These are phyloP conservation scores for Hyppa rectilinea DNA, from an alignment of 2,888 invertebrate species.

Conservation along the genomic window DNA sequence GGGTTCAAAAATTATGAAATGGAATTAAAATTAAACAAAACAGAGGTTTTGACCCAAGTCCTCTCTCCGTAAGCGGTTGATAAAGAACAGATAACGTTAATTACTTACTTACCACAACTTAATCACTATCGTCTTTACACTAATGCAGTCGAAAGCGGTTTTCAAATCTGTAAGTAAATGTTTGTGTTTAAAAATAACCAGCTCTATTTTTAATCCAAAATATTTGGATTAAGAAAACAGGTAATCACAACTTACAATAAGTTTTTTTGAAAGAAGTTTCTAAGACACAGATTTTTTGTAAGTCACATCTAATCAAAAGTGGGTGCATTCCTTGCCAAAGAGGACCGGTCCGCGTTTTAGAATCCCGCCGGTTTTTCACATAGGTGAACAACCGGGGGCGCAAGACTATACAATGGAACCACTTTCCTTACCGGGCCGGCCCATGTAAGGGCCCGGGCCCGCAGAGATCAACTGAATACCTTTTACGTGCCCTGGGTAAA, in stretches of 20 bases:
- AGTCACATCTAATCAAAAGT: conserved; percentile 61
- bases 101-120: background rate
- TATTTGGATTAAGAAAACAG: conserved; percentile 32
- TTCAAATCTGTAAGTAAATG: conserved; percentile 23
- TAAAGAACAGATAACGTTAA: conserved; percentile 16
- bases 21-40: background rate
- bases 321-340: conserved; percentile 66
- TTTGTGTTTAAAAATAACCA: conserved; percentile 19
- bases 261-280: conserved; percentile 5
- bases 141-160: conserved; percentile 15
- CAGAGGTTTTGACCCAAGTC: background rate
- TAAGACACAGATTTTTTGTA: conserved; percentile 13
- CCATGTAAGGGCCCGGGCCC: conserved; percentile 73
- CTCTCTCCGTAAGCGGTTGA: background rate
- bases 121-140: conserved; percentile 21
- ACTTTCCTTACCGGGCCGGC: conserved; percentile 83
- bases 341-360: conserved; percentile 69
- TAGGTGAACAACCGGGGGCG: conserved; percentile 82
- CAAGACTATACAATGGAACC: conserved; percentile 81
- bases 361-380: conserved; percentile 81
- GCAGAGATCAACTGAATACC: conserved; percentile 61
- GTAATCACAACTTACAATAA: background rate
- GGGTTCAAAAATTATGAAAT: background rate
- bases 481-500: conserved; percentile 64
- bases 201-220: conserved; percentile 15